Conservation (phyloP, 53 echinoderm and acorn worm species). For the Echinometra lucunter region DNA sequence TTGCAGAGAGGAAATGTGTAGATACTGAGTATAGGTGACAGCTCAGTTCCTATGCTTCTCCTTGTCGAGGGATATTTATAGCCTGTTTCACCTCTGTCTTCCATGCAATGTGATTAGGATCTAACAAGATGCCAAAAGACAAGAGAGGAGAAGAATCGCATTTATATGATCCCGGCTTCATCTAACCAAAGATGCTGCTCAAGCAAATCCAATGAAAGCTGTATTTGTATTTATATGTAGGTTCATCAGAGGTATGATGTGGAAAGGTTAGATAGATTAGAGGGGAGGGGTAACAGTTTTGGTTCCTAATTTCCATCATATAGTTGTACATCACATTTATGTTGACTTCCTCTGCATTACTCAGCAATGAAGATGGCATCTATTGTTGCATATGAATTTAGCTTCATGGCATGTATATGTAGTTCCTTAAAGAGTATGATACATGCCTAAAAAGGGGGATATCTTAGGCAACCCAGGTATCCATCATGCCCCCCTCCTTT, state of each 20-base stretch:
- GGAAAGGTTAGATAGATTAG: background rate
- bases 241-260: background rate
- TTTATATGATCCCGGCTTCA: background rate
- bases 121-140: background rate
- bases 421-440: background rate
- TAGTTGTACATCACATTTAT: background rate
- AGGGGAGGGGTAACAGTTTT: background rate
- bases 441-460: background rate
- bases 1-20: constrained; percentile 16
- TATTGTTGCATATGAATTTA: background rate
- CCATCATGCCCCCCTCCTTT: background rate
- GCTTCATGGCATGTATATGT: background rate
- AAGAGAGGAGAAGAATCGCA: background rate
- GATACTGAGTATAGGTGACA: constrained; percentile 37
- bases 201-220: background rate
- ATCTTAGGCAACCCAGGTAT: too few species aligned
- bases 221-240: background rate
- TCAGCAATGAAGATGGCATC: background rate
- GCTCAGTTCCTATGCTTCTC: constrained; percentile 10
- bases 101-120: background rate
- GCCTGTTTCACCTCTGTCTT: background rate
- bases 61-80: constrained; percentile 22
- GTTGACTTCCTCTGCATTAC: background rate
- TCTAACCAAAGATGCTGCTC: background rate
- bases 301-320: background rate